phyloP scores from a whole-genome alignment of 2,797 vertebrate genomes.

The Propithecus deckenii region DNA sequence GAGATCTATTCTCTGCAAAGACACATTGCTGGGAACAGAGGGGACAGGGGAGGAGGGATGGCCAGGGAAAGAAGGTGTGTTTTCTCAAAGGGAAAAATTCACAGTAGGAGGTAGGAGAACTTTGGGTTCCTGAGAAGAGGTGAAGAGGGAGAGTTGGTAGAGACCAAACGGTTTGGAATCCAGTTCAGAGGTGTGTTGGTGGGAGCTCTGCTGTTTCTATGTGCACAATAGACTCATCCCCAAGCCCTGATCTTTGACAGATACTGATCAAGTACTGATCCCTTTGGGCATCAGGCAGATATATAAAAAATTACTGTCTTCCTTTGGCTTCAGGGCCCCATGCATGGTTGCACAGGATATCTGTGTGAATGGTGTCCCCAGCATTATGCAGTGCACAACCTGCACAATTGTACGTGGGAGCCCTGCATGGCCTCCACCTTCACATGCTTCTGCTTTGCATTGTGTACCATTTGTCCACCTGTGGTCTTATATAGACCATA shows the following conservation, averaged over 20 bases:
- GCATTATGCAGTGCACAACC: background rate
- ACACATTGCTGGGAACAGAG: background rate
- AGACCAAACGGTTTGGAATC: background rate
- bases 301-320: background rate
- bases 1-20: background rate
- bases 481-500: background rate
- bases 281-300: background rate
- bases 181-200: background rate
- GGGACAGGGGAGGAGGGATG: fast-evolving
- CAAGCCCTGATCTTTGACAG: background rate
- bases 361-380: background rate
- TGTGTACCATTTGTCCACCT: background rate
- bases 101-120: background rate
- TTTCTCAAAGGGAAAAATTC: background rate
- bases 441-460: background rate
- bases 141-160: background rate
- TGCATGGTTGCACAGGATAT: background rate
- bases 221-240: background rate
- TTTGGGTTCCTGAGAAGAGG: background rate
- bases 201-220: background rate
- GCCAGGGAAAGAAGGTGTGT: background rate
- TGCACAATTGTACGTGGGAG: background rate
- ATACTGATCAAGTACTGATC: background rate
- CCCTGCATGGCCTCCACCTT: background rate
- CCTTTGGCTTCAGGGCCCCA: background rate